Evolutionary conservation across 2,113 vertebrate genomes (phyloP), one percentile per base, ranked within the genome.

Genomic region (Dendropsophus ebraccatus): DNA sequence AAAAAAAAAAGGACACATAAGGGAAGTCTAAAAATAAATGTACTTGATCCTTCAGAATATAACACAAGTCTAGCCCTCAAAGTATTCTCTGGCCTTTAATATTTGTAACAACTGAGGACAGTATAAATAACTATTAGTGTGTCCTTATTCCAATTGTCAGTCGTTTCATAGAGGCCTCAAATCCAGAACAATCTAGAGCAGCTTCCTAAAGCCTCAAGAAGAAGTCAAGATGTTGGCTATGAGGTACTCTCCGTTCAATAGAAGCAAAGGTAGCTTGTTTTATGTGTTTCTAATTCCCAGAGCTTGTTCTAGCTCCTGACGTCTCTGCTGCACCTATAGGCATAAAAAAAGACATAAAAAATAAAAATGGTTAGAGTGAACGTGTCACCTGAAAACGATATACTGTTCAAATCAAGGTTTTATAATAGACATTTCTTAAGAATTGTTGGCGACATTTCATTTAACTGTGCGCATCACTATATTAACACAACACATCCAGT

Each of bases 271-370:
- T 13, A 62, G 67, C 69, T 47, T 62, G 25, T 17, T 60, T 81
- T 96, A 96, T 92, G 98, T 99, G 92, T 99, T 99, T 87, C 98
- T 94, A 94, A 99, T 99, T 32, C 98, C 98, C 75, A 99, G 94
- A 28, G 98, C 98, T 93, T 99, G 97, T 91, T 99, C 98, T 94
- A 99, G 37, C 88, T 99, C 98, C 94, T 99, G 98, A 75, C 98
- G 91, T 88, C 98, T 93, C 91, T 99, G 97, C 92, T 99, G 98
- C 88, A 99, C 98, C 98, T 99, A 92, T 35, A 84, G 13, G 83
- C 41, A 41, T 5, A 41, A 41, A 41, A 41, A 41, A 41, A 41
- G 4, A 41, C 3, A 41, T 5, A 41, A 41, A 81, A 89, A 88
- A 88, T 89, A 11, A 35, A 8, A 19, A 72, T 32, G 1, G 30